Evolutionary conservation across 1,140 invertebrate species (phyloP).

Genomic region (Leptopilina clavipes): DNA sequence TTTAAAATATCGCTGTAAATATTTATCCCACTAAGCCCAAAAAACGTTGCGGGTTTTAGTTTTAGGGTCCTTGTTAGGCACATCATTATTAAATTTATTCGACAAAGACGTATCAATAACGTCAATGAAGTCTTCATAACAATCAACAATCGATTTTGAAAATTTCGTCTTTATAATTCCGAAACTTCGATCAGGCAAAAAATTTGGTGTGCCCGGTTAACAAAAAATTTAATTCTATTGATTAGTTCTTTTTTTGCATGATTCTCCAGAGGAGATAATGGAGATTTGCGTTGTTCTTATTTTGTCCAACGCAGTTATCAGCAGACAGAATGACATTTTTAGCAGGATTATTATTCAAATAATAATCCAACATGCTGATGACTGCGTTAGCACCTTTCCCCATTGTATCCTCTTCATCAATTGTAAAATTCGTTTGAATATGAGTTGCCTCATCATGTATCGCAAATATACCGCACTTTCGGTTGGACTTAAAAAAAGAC

Average conservation of each 20-base stretch:
- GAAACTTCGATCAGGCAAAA: background rate
- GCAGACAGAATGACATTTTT: background rate
- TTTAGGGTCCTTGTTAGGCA: background rate
- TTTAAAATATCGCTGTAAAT: background rate
- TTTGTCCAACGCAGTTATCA: slow-evolving; percentile 15
- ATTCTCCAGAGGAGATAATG: slow-evolving; percentile 2
- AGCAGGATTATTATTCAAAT: background rate
- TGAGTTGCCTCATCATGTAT: slow-evolving; percentile 2
- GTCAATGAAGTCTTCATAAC: slow-evolving; percentile 4
- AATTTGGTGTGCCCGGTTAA: slow-evolving; percentile 6
- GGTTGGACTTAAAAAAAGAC: slow-evolving; percentile 41
- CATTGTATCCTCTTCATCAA: background rate
- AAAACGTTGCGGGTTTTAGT: slow-evolving; percentile 6
- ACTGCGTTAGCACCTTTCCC: background rate
- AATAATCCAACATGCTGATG: background rate
- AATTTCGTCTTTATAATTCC: background rate
- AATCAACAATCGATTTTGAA: background rate
- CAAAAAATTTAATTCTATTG: background rate
- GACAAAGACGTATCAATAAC: background rate
- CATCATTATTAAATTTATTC: background rate
- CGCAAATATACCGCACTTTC: slow-evolving; percentile 4
- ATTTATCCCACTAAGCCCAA: background rate
- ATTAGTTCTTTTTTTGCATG: background rate
- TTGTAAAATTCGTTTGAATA: slow-evolving; percentile 3
- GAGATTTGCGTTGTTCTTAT: background rate